Evolutionary conservation across 92 coral and sea anemone species (phyloP).

Genomic region (Zoanthus solanderi): DNA sequence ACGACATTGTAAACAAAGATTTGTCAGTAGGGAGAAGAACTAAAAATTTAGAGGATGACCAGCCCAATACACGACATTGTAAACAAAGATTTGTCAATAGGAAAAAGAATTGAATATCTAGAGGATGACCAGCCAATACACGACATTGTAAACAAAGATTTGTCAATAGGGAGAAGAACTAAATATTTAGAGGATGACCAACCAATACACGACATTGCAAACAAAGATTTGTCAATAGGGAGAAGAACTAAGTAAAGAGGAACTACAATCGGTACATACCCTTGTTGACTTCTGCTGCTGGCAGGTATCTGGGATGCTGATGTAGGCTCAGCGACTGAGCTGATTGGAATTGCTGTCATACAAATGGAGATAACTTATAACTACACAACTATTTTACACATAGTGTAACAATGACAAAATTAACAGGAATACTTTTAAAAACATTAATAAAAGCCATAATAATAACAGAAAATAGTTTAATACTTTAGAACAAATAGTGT

Average conservation of each 20-base stretch:
- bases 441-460: no score
- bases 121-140: not conserved
- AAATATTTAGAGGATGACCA: not conserved
- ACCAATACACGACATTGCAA: not conserved
- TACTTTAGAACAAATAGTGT: no score
- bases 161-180: not conserved
- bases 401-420: not conserved
- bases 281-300: constrained; percentile 4
- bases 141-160: no score
- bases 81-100: no score
- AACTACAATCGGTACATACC: not conserved
- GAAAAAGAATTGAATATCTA: not conserved
- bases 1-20: no score
- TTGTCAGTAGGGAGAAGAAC: no score
- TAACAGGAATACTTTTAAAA: not conserved
- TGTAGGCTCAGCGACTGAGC: constrained; percentile 21
- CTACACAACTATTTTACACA: not conserved
- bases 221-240: not conserved
- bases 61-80: no score
- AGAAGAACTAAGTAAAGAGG: not conserved
- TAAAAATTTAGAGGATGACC: no score
- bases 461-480: no score
- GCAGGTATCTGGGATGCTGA: constrained; percentile 27
- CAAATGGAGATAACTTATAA: not conserved
- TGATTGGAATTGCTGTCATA: not conserved